phyloP scores from a whole-genome alignment of 1,140 invertebrate genomes.

The Caenorhabditis inopinata region DNA sequence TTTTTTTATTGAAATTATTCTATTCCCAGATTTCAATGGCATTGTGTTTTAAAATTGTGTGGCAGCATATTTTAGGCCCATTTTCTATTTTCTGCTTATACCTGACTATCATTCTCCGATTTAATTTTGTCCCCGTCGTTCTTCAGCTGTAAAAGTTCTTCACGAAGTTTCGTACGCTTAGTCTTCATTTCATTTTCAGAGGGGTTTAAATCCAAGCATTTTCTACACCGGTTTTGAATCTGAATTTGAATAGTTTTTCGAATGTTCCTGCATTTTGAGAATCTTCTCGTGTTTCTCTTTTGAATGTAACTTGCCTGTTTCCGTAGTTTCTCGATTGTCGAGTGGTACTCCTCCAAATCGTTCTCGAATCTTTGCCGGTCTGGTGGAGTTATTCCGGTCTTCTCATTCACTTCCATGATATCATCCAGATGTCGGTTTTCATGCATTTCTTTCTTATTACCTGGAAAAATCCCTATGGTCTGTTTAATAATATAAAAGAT shows the following conservation, averaged over 20 bases:
- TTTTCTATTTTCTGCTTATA: neutral
- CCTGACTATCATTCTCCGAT: neutral
- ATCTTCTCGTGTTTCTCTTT: too few relatives aligned
- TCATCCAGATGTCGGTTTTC: conserved; percentile 1
- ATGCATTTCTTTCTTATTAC: conserved; percentile 19
- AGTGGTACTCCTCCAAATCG: neutral
- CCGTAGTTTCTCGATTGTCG: neutral
- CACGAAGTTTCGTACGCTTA: neutral
- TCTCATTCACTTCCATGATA: conserved; percentile 8
- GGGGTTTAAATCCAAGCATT: neutral
- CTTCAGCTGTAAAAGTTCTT: neutral
- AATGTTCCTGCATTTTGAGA: too few relatives aligned
- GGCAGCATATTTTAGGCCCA: too few relatives aligned
- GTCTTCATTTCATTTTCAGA: neutral
- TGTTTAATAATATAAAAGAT: neutral
- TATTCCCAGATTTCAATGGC: too few relatives aligned
- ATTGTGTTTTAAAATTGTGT: too few relatives aligned
- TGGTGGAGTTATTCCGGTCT: neutral
- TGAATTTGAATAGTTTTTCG: too few relatives aligned
- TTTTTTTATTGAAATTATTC: too few relatives aligned
- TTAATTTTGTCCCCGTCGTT: neutral
- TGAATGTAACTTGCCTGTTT: neutral
- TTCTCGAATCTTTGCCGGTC: conserved; percentile 4
- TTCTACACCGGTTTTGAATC: neutral
- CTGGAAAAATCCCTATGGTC: neutral